phyloP scores from a whole-genome alignment of 2,113 vertebrate species.

The Megaptera novaeangliae region DNA sequence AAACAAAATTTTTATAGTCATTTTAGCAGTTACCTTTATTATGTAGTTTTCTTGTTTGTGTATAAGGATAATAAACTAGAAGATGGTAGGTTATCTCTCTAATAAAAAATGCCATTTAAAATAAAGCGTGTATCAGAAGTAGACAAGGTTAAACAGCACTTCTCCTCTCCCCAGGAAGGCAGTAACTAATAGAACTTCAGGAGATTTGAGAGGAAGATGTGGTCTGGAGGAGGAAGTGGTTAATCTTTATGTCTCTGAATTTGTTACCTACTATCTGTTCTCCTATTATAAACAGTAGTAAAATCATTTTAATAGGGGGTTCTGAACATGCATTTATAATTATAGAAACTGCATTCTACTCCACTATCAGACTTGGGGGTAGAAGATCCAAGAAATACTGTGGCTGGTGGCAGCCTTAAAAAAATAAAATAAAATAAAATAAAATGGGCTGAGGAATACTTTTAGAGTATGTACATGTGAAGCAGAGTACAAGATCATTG shows the following conservation, averaged over 20 bases:
- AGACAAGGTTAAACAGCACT: background rate
- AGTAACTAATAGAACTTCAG: background rate
- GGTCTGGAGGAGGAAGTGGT: background rate
- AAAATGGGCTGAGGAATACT: background rate
- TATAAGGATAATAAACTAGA: background rate
- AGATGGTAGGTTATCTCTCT: background rate
- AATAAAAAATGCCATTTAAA: background rate
- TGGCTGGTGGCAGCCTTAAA: background rate
- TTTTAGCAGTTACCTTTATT: conserved; percentile 9
- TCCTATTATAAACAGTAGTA: background rate
- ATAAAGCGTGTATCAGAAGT: background rate
- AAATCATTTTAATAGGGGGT: background rate
- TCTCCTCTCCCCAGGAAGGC: background rate
- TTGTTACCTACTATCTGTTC: background rate
- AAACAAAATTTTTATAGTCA: background rate
- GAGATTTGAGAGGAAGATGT: background rate
- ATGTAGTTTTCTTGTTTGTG: background rate
- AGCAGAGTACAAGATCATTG: background rate
- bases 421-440: background rate
- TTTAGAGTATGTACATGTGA: background rate
- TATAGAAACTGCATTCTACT: background rate
- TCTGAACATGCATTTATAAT: background rate
- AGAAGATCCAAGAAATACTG: background rate
- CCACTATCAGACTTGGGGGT: background rate
- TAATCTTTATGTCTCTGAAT: background rate